Conservation (phyloP, 2,113 vertebrate genomes). For the Thryonomys swinderianus region DNA sequence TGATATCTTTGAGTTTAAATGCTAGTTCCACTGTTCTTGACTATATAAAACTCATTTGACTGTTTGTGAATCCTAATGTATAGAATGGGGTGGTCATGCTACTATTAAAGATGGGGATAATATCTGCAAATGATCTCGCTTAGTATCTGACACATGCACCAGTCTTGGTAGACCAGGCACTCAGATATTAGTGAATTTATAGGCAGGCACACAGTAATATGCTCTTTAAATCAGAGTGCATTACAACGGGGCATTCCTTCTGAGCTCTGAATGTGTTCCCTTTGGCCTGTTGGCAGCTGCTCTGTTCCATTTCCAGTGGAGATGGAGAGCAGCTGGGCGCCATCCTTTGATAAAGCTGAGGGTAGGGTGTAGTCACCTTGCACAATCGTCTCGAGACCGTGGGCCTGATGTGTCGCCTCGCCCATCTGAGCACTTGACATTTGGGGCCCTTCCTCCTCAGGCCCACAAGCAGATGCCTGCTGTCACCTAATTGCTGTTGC, state of each 20-base stretch:
- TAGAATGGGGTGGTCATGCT: neutral
- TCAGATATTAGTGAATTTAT: neutral
- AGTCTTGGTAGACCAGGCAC: neutral
- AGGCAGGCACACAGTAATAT: neutral
- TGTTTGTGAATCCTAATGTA: neutral
- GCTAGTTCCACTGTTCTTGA: neutral
- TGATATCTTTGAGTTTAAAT: neutral
- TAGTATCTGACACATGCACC: neutral
- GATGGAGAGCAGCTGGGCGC: conserved; percentile 57
- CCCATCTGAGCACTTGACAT: neutral
- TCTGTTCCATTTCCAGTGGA: conserved; percentile 24
- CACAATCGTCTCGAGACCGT: neutral
- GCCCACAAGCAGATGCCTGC: neutral
- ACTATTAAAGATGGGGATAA: neutral
- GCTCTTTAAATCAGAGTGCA: neutral
- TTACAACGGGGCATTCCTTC: conserved; percentile 49
- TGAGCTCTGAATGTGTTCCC: conserved; percentile 46
- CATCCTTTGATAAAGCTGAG: conserved; percentile 46
- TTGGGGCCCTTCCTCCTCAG: conserved; percentile 58
- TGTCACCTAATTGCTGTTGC: neutral
- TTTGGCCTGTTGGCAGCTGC: conserved; percentile 1
- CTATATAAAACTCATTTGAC: neutral
- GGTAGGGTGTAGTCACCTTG: neutral
- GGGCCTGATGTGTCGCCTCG: neutral
- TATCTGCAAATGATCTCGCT: neutral